These are phyloP conservation scores for Sterna hirundo DNA, from an alignment of 2,113 vertebrate genomes.

Conservation along the genomic window DNA sequence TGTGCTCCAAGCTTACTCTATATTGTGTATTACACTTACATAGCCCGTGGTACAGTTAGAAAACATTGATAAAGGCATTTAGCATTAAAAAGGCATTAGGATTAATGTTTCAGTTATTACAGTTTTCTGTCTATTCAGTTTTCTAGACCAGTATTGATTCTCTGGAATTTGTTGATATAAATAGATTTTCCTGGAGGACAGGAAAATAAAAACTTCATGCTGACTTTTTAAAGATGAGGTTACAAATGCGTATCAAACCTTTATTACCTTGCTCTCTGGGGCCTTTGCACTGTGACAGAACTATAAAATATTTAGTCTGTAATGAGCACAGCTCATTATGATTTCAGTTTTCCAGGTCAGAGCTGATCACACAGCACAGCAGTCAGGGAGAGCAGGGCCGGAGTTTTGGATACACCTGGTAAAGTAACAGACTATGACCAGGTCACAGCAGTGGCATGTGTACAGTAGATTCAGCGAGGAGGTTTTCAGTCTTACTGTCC, in stretches of 20 bases:
- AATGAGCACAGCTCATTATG: background rate
- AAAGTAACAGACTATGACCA: background rate
- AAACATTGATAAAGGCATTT: background rate
- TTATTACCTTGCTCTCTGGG: background rate
- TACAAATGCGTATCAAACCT: background rate
- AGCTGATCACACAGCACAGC: background rate
- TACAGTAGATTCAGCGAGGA: background rate
- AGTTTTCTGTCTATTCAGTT: background rate
- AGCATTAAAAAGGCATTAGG: background rate
- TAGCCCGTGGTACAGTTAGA: background rate
- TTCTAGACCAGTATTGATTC: background rate
- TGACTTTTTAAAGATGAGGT: background rate
- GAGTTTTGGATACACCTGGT: background rate
- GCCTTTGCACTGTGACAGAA: background rate
- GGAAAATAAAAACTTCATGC: background rate
- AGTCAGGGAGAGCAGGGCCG: background rate
- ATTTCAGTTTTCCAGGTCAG: background rate
- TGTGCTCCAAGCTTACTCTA: background rate
- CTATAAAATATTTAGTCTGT: background rate
- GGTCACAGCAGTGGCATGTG: background rate
- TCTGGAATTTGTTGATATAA: background rate
- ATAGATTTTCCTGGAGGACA: background rate
- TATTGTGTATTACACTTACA: background rate
- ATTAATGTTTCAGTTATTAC: background rate
- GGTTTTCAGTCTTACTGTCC: background rate